These are phyloP conservation scores for Ferdinandea cuprea DNA, from an alignment of 2,888 invertebrate species.

Conservation along the genomic window DNA sequence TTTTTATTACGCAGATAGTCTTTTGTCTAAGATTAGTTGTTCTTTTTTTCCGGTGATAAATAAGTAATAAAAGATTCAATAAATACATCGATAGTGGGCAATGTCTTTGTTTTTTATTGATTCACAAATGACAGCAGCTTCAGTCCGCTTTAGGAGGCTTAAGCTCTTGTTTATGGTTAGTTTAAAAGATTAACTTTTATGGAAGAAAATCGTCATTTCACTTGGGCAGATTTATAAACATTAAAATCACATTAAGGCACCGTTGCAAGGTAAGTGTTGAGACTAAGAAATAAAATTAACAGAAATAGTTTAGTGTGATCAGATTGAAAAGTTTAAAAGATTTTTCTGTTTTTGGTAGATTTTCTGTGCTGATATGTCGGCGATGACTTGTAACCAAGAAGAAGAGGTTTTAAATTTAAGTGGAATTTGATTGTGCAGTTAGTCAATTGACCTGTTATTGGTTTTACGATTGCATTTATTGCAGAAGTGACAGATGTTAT, in stretches of 20 bases:
- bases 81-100: background rate
- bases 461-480: background rate
- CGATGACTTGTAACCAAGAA: background rate
- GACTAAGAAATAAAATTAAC: conserved; percentile 33
- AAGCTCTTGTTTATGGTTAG: conserved; percentile 61
- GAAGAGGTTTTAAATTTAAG: background rate
- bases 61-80: conserved; percentile 61
- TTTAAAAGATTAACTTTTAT: conserved; percentile 52
- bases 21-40: conserved; percentile 56
- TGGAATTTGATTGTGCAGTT: background rate
- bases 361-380: conserved; percentile 3
- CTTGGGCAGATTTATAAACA: conserved; percentile 37
- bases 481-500: background rate
- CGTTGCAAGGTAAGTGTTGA: conserved; percentile 47
- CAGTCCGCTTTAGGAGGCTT: conserved; percentile 8
- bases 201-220: too few species aligned
- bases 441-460: background rate
- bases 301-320: background rate
- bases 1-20: conserved; percentile 64
- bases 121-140: conserved; percentile 25
- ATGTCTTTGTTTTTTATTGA: conserved; percentile 25
- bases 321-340: conserved; percentile 6
- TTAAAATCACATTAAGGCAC: conserved; percentile 57
- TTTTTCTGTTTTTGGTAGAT: background rate
- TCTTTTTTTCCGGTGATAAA: conserved; percentile 61